phyloP scores from a whole-genome alignment of 2,113 vertebrate species.

The Carlito syrichta region DNA sequence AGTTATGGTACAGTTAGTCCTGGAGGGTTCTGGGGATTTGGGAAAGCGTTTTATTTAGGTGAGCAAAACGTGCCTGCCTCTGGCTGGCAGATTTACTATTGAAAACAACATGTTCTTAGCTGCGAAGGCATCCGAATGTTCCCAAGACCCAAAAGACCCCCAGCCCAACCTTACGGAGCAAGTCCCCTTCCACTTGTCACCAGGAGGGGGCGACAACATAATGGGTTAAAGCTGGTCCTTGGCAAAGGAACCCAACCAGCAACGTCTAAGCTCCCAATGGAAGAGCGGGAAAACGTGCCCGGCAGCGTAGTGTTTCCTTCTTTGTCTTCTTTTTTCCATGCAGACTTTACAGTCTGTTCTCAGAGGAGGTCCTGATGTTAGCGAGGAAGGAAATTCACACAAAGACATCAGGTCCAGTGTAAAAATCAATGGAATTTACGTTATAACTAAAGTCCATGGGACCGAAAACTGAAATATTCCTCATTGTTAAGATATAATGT shows the following conservation, averaged over 20 bases:
- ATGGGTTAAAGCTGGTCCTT: not conserved
- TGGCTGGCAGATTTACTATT: not conserved
- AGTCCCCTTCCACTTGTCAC: not conserved
- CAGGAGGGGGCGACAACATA: slow-evolving; percentile 50
- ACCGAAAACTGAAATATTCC: not conserved
- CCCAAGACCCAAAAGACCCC: not conserved
- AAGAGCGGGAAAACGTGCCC: not conserved
- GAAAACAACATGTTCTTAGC: slow-evolving; percentile 4
- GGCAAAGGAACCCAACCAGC: not conserved
- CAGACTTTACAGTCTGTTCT: slow-evolving; percentile 24
- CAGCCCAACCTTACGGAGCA: not conserved
- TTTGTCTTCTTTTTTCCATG: not conserved
- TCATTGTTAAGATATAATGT: not conserved
- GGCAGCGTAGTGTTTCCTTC: not conserved
- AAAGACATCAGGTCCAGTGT: not conserved
- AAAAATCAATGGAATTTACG: not conserved
- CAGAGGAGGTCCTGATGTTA: not conserved
- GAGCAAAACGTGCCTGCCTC: not conserved
- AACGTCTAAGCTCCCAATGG: not conserved
- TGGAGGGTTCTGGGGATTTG: not conserved
- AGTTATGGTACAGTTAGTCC: not conserved
- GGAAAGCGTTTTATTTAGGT: not conserved
- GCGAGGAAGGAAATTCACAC: not conserved
- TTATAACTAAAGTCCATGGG: not conserved
- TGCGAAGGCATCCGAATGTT: not conserved